These are phyloP conservation scores for Drosophila mayaguana DNA, from an alignment of 2,888 invertebrate species.

Conservation along the genomic window DNA sequence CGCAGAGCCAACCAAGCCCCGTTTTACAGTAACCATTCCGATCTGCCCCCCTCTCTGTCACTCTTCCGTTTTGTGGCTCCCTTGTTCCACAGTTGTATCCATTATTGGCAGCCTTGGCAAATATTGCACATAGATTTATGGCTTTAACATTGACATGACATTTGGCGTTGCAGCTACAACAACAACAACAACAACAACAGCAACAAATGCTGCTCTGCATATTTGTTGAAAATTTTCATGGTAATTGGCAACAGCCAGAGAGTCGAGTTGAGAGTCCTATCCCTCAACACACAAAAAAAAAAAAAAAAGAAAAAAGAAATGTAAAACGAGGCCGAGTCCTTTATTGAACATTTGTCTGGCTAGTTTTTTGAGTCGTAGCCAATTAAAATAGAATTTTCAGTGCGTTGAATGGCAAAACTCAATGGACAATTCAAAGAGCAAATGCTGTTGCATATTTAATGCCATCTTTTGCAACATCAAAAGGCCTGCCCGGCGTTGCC, in stretches of 20 bases:
- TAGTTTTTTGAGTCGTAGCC: conserved; percentile 50
- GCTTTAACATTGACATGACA: conserved; percentile 68
- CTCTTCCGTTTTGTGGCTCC: not conserved
- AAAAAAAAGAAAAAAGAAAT: not conserved
- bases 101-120: conserved; percentile 57
- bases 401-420: conserved; percentile 40
- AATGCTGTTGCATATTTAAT: conserved; percentile 65
- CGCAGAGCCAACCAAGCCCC: conserved; percentile 18
- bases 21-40: not conserved
- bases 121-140: conserved; percentile 69
- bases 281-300: not conserved
- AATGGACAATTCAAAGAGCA: conserved; percentile 59
- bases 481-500: conserved; percentile 11
- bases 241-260: conserved; percentile 47
- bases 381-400: conserved; percentile 60
- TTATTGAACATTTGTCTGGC: conserved; percentile 50
- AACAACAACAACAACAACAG: conserved; percentile 26
- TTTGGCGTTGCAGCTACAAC: conserved; percentile 47
- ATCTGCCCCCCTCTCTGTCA: not conserved
- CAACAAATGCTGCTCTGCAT: conserved; percentile 28
- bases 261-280: not conserved
- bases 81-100: conserved; percentile 6
- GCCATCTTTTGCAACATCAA: conserved; percentile 41
- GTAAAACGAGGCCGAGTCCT: conserved; percentile 26
- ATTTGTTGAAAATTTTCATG: conserved; percentile 56